Evolutionary conservation across 2,113 vertebrate genomes (phyloP), one percentile per base, ranked within the genome.

Genomic region (Gnathonemus echidnorhynchus): DNA sequence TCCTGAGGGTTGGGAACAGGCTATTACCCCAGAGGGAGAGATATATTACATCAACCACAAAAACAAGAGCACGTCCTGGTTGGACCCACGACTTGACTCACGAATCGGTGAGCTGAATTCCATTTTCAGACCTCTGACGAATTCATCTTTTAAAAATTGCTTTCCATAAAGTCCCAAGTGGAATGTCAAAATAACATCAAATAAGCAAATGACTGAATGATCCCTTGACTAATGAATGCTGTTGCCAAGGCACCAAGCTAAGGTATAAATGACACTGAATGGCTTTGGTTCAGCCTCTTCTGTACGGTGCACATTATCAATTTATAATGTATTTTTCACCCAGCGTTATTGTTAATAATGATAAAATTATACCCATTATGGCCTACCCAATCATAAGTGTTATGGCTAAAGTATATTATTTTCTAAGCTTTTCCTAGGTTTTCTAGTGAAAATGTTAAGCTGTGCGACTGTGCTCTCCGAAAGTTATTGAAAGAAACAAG

Each of bases 11-110:
- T 98, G 98, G 98, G 98, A 98, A 95, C 97, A 98, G 96, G 97
- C 97, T 93, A 96, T 97, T 95, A 98, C 97, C 96, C 97, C 97
- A 95, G 98, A 99, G 95, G 97, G 98, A 97, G 98, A 98, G 96
- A 96, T 97, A 95, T 99, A 97, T 97, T 99, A 97, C 96, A 98
- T 99, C 97, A 98, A 99, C 97, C 98, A 98, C 97, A 97, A 98
- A 96, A 98, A 97, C 97, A 98, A 98, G 96, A 96, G 95, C 93
- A 98, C 98, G 94, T 95, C 98, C 95, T 99, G 98, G 98, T 96
- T 98, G 96, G 97, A 98, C 96, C 98, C 98, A 95, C 96, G 97
- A 95, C 94, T 95, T 21, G 88, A 89, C 88, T 53, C 88, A 11
- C 49, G 88, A 52, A 80, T 80, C 24, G 88, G 88, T 89, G 70